A percentile compares a stretch with the other conserved stretches of the same genome.
Evolutionary conservation across 2,113 vertebrate species (phyloP).

Genomic region (Aramus guarauna): DNA sequence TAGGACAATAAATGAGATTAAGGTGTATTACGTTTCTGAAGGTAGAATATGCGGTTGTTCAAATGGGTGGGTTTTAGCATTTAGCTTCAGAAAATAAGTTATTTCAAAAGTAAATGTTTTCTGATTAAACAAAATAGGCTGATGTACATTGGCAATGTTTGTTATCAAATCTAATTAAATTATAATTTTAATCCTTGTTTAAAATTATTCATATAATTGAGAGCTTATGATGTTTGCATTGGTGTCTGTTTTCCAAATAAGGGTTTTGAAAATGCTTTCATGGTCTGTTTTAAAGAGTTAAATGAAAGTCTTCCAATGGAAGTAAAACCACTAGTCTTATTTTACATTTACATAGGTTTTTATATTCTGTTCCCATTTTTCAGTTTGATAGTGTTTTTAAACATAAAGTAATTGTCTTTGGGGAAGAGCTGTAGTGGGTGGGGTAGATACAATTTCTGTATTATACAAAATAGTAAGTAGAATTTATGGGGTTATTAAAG

Average conservation of each 20-base stretch:
- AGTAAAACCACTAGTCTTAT: not conserved
- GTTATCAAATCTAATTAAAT: constrained; percentile 7
- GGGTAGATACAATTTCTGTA: not conserved
- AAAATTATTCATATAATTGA: not conserved
- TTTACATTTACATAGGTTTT: not conserved
- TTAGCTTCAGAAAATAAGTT: not conserved
- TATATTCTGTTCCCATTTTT: not conserved
- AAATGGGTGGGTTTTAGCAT: not conserved
- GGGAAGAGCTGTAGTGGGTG: not conserved
- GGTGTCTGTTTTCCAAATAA: not conserved
- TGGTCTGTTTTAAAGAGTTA: not conserved
- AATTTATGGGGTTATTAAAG: constrained; percentile 27
- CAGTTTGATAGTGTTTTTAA: not conserved
- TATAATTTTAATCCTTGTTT: not conserved
- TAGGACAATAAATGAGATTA: constrained; percentile 49
- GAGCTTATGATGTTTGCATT: not conserved
- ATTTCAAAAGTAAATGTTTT: not conserved
- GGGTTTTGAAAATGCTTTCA: not conserved
- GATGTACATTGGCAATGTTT: not conserved
- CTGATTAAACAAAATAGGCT: not conserved
- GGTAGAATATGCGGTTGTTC: not conserved
- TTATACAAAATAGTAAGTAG: not conserved
- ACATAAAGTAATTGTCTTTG: not conserved
- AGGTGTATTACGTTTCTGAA: constrained; percentile 9
- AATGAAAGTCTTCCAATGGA: not conserved